Base-by-base conservation (phyloP, 2,888 invertebrate genomes). In the Spodoptera picta region DNA sequence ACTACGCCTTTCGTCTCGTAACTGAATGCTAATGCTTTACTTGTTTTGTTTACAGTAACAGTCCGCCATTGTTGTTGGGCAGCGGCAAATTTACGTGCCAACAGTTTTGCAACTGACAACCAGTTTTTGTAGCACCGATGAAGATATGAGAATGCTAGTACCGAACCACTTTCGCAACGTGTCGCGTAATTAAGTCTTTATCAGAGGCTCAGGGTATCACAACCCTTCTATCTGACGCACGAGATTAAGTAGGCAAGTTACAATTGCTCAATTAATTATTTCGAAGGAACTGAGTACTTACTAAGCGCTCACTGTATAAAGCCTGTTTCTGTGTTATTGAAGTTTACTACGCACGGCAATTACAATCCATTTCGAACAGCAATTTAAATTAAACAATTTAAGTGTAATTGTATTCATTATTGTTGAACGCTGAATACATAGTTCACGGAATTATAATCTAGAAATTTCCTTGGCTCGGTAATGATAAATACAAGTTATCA, bases 41-140 rank as follows among this genome's bases (percentile, higher is more conserved):
- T 88, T 84, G 90, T 91, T 89, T 89, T 89, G 89, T 90, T 88
- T 85, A 86, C 80, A 85, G 88, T 86, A 88, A 87, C 84, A 85
- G 87, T 81, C 58, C 85, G 86, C 88, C 84, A 91, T 92, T 92
- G 90, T 92, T 89, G 82, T 80, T 77, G 75, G 80, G 75, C 84
- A 80, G 71, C 65, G 50, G 77, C 74, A 84, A 87, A 89, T 88
- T 88, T 86, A 86, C 86, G 75, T 70, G 70, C 78, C 65, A 78
- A 79, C 77, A 77, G 79, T 93, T 89, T 89, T 83, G 88, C 86
- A 91, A 92, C 54, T 54, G 57, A 57, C 78, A 89, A 91, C 90
- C 83, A 89, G 91, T 91, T 92, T 91, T 92, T 90, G 87, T 86
- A 65, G 64, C 69, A 71, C 61, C 74, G 89, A 90, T 92, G 90